phyloP scores from a whole-genome alignment of 2,797 vertebrate species.

The Selene dorsalis region DNA sequence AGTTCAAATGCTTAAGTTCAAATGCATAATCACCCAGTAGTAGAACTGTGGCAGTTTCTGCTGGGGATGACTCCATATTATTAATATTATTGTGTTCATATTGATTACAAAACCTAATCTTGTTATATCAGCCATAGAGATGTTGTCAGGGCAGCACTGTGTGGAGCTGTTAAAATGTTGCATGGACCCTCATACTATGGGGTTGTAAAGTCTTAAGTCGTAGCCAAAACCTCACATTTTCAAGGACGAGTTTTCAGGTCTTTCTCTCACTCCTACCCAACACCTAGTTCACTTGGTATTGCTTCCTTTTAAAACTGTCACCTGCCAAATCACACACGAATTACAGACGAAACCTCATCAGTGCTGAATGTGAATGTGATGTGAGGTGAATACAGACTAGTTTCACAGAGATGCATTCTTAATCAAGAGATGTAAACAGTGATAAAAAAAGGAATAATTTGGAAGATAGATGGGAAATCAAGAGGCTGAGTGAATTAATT shows the following conservation, averaged over 20 bases:
- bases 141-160: no score
- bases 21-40: no score
- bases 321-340: not conserved
- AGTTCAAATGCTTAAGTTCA: no score
- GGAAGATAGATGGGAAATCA: constrained; percentile 26
- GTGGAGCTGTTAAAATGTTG: no score
- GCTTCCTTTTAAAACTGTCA: not conserved
- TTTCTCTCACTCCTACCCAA: not conserved
- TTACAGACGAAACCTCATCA: not conserved
- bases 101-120: no score
- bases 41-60: no score
- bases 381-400: not conserved
- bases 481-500: constrained; percentile 1
- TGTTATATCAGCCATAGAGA: no score
- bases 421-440: constrained; percentile 13
- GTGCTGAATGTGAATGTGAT: not conserved
- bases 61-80: no score
- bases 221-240: no score
- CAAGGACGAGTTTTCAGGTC: not conserved
- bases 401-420: constrained; percentile 12
- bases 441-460: constrained; percentile 29
- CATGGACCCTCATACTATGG: no score
- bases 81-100: no score
- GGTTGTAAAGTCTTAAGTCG: no score
- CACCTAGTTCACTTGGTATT: not conserved